phyloP scores from a whole-genome alignment of 1,140 invertebrate genomes.

The Drosophila tristis region DNA sequence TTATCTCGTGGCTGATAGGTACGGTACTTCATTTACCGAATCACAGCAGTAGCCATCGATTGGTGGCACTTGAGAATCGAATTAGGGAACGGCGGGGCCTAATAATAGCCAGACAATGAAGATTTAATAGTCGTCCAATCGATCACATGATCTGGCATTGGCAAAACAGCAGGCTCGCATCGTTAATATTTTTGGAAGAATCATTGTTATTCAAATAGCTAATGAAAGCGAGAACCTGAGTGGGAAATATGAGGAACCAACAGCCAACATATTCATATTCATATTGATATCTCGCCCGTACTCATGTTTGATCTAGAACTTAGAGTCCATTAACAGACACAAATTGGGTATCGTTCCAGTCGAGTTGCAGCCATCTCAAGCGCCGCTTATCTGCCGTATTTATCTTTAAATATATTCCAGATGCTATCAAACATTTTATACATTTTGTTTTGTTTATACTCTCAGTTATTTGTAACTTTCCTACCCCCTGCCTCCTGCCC shows the following conservation, averaged over 20 bases:
- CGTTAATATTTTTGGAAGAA: conserved; percentile 7
- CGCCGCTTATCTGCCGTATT: neutral
- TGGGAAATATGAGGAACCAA: conserved; percentile 5
- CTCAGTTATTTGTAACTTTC: conserved; percentile 32
- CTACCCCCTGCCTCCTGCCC: no score
- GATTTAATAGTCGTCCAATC: conserved; percentile 20
- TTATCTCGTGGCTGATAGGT: no score
- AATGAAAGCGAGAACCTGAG: conserved; percentile 6
- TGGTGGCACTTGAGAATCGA: conserved; percentile 16
- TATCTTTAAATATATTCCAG: conserved; percentile 6
- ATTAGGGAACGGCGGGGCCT: conserved; percentile 20
- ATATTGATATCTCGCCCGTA: conserved; percentile 5
- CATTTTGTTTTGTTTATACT: conserved; percentile 21
- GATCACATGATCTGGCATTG: conserved; percentile 13
- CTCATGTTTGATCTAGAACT: conserved; percentile 42
- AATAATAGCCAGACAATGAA: conserved; percentile 32
- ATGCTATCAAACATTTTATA: neutral
- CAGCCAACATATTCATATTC: neutral
- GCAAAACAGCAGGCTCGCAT: conserved; percentile 1
- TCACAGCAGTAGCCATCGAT: conserved; percentile 13
- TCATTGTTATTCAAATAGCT: conserved; percentile 3
- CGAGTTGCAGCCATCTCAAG: conserved; percentile 14
- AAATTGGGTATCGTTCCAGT: conserved; percentile 4
- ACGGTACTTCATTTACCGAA: conserved; percentile 25
- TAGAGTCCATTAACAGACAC: conserved; percentile 23